Conservation (phyloP, 2,113 vertebrate species). For the Puntigrus tetrazona region DNA sequence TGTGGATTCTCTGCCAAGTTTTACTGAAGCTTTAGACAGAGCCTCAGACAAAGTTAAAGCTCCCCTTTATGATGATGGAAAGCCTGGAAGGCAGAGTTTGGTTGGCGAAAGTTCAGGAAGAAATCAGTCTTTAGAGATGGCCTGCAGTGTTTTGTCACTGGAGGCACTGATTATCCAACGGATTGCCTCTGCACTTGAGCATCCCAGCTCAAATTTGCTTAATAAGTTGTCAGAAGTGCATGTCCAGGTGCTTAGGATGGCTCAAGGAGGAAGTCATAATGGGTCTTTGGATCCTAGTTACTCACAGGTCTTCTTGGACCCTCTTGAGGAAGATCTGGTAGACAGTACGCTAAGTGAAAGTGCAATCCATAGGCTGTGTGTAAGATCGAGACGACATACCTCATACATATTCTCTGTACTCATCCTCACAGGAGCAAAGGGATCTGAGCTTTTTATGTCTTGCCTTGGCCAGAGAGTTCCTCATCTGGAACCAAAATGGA, state of each 20-base stretch:
- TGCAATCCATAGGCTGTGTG: conserved; percentile 63
- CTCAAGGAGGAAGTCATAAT: not conserved
- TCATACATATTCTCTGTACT: conserved; percentile 77
- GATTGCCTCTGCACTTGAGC: conserved; percentile 44
- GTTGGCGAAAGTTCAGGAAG: not conserved
- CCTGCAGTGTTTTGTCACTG: conserved; percentile 24
- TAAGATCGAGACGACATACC: conserved; percentile 86
- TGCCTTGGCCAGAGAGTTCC: conserved; percentile 68
- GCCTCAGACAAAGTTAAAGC: not conserved
- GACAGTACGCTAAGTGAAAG: conserved; percentile 39
- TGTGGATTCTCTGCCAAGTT: not conserved
- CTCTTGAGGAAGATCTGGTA: conserved; percentile 16
- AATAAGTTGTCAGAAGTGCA: conserved; percentile 38
- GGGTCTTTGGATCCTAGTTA: not conserved
- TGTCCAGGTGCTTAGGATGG: conserved; percentile 9
- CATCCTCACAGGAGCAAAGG: conserved; percentile 69
- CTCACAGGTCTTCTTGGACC: conserved; percentile 21
- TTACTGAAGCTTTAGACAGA: conserved; percentile 5
- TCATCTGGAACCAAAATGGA: conserved; percentile 69
- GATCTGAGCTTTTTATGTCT: conserved; percentile 63
- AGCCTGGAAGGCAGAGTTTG: not conserved
- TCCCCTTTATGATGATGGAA: conserved; percentile 26
- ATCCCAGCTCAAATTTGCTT: conserved; percentile 35
- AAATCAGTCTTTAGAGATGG: not conserved
- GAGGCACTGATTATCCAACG: conserved; percentile 43